Evolutionary conservation across 2,113 vertebrate genomes (phyloP), one percentile per base, ranked within the genome.

Genomic region (Tapirus terrestris): DNA sequence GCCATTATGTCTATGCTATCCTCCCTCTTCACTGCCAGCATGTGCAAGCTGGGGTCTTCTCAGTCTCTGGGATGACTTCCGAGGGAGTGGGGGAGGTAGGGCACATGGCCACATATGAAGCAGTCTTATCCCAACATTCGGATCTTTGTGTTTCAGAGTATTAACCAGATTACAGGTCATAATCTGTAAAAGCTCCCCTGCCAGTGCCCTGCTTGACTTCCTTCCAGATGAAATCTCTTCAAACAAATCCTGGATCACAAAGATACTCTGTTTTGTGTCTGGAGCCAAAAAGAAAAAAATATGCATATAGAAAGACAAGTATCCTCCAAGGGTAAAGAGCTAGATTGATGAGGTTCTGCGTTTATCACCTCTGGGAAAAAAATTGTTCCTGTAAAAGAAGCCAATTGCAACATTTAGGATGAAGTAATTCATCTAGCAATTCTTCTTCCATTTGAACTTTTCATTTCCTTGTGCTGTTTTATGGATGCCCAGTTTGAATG

Each of bases 181-280:
- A 99, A 98, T 99, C 98, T 99, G 96, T 98, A 98, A 98, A 98
- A 98, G 98, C 98, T 98, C 98, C 98, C 98, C 98, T 98, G 98
- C 98, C 81, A 98, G 97, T 96, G 90, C 98, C 97, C 98, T 97
- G 98, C 97, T 99, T 97, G 98, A 99, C 97, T 98, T 98, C 98
- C 97, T 99, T 98, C 98, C 98, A 99, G 98, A 98, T 98, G 98
- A 99, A 98, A 98, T 98, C 97, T 98, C 97, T 98, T 99, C 97
- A 98, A 98, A 98, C 98, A 98, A 99, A 99, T 98, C 98, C 98
- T 97, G 98, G 97, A 98, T 98, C 98, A 98, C 98, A 98, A 94
- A 88, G 97, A 98, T 98, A 96, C 86, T 98, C 89, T 96, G 97
- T 98, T 98, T 97, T 98, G 94, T 97, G 77, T 97, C 97, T 96